Base-by-base conservation (phyloP, 2,888 invertebrate genomes). In the Penaeus monodon region DNA sequence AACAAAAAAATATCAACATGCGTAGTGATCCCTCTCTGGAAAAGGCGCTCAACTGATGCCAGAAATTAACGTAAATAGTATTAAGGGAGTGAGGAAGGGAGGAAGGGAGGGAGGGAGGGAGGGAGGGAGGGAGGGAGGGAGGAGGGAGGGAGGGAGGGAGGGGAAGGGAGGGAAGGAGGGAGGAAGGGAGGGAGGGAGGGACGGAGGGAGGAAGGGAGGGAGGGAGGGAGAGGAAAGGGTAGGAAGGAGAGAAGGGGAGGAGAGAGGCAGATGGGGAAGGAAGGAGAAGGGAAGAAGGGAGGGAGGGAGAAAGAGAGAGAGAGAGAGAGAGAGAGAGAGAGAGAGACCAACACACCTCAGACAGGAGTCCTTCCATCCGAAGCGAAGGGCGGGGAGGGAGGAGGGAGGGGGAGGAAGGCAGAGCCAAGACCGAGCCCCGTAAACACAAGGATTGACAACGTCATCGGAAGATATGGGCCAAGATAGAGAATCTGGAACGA, bases 231-330 rank as follows among this genome's bases (percentile, higher is more conserved):
- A 22, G 33, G 4, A 4, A 29, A 10, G 6, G n/a, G n/a, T n/a
- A n/a, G n/a, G 33, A 29, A 8, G 8, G 27, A n/a, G 77, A n/a
- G n/a, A 44, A 57, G 22, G 22, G 10, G 49, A 20, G 78, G 77
- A 38, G 22, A 24, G 49, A 20, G 78, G 27, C 29, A 20, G 29
- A 29, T 38, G 38, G 65, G 29, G 22, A n/a, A 17, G 29, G 63
- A 78, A n/a, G 24, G 33, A 81, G 68, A 81, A n/a, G 20, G n/a
- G 44, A 24, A 79, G 27, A 29, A 80, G 80, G 65, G 64, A 64
- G 64, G 65, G 80, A 80, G 64, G 33, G 64, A 80, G 80, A 80
- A 33, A 64, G 64, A 65, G 66, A 66, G 38, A 33, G 66, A 81
- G 81, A 68, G 44, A 38, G 44, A 81, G 81, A 81, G 44, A 44